Evolutionary conservation across 1,140 invertebrate species (phyloP).

Genomic region (Anastatus disparis): DNA sequence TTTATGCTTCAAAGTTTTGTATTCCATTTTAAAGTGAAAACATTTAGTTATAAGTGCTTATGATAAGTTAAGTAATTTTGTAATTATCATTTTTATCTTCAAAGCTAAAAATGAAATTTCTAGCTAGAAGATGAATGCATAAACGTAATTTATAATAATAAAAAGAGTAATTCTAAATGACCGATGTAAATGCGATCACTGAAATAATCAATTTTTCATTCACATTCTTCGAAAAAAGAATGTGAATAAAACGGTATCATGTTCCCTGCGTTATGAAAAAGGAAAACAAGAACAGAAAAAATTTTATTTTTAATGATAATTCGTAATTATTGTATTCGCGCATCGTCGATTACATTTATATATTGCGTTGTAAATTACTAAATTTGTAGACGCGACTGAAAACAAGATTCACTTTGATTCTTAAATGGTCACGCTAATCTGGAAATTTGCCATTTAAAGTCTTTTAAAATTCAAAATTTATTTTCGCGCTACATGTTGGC

Average conservation of each 20-base stretch:
- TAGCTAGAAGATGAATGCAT: background rate
- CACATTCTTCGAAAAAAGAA: constrained; percentile 29
- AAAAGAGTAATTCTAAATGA: constrained; percentile 30
- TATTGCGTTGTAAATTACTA: constrained; percentile 18
- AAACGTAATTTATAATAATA: constrained; percentile 19
- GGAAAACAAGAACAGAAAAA: constrained; percentile 11
- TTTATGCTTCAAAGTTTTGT: constrained; percentile 18
- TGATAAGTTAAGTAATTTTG: constrained; percentile 12
- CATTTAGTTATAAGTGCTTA: constrained; percentile 3
- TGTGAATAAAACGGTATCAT: constrained; percentile 39
- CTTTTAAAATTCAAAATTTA: background rate
- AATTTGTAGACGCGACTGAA: constrained; percentile 36
- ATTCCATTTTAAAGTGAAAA: constrained; percentile 7
- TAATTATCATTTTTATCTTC: constrained; percentile 20
- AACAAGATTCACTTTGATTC: constrained; percentile 26
- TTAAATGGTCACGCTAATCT: constrained; percentile 29
- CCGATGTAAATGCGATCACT: constrained; percentile 25
- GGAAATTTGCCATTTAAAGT: constrained; percentile 5
- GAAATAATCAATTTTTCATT: constrained; percentile 30
- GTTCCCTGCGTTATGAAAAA: constrained; percentile 39
- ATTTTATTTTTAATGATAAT: constrained; percentile 23
- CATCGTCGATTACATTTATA: constrained; percentile 25
- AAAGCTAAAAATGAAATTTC: constrained; percentile 29
- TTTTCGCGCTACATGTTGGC: background rate
- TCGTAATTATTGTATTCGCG: constrained; percentile 26